Base-by-base conservation (phyloP, 2,888 invertebrate genomes). In the Leptinotarsa rubiginosa region DNA sequence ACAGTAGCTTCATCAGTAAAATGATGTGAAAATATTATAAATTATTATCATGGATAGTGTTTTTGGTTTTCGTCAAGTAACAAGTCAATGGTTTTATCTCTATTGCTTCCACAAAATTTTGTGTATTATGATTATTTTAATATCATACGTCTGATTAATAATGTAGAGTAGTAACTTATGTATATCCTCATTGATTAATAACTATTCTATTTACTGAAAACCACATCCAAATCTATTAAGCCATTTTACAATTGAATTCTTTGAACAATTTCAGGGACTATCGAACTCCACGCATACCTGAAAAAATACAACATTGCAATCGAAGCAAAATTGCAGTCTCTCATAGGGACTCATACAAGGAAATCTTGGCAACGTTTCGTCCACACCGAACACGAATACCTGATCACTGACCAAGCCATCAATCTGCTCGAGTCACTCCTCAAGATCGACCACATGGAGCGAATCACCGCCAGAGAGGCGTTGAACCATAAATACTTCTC, bases 301-400 rank as follows among this genome's bases (percentile, higher is more conserved):
- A 81, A 81, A 47, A 87, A 87, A 71, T 87, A 87, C 75, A 86
- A 86, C 69, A 87, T 88, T 41, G 75, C 81, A 12, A 74, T 87
- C 5, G 84, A 86, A 66, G 62, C 75, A 12, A 84, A 82, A 70
- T 80, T 86, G 31, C 82, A 81, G 52, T 79, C 80, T 31, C 72
- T 80, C 49, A 47, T 87, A 13, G 86, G 85, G 1, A 77, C 79
- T 13, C 87, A 87, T 73, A 84, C 83, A 10, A 81, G 85, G 47
- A 87, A 87, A 75, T 83, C 85, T 4, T 88, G 88, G 88, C 87
- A 87, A 66, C 77, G 87, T 52, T 88, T 87, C 73, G 84, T 88
- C 22, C 86, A 83, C 54, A 83, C 86, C 0, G 88, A 88, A 79
- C 86, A 87, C 70, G 87, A 87, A 75, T 85, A 88, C 76, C 79